A percentile compares a stretch with the other conserved stretches of the same genome.
phyloP scores from a whole-genome alignment of 2,888 invertebrate species.

The Meandrusa payeni region DNA sequence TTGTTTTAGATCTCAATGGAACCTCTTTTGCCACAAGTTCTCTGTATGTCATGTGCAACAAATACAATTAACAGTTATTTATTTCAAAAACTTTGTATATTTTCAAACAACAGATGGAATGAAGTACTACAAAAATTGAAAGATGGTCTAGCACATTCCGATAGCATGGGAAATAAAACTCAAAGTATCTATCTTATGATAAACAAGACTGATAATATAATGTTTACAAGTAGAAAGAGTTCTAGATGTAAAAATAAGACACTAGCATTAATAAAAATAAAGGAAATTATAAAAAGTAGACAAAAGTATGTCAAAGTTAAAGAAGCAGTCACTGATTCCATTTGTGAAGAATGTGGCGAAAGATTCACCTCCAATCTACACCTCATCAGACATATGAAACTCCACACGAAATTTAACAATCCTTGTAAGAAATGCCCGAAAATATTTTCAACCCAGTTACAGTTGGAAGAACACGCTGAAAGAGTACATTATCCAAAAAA shows the following conservation, averaged over 20 bases:
- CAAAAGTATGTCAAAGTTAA: slow-evolving; percentile 38
- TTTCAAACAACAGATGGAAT: slow-evolving; percentile 50
- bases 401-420: slow-evolving; percentile 40
- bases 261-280: slow-evolving; percentile 44
- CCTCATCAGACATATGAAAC: slow-evolving; percentile 45
- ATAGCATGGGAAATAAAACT: slow-evolving; percentile 35
- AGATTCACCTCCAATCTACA: slow-evolving; percentile 38
- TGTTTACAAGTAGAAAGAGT: slow-evolving; percentile 48
- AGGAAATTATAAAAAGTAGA: slow-evolving; percentile 42
- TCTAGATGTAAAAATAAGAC: slow-evolving; percentile 38
- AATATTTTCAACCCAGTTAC: slow-evolving; percentile 40
- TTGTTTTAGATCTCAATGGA: slow-evolving; percentile 49
- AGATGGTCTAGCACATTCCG: slow-evolving; percentile 38
- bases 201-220: slow-evolving; percentile 40
- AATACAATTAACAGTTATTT: slow-evolving; percentile 48
- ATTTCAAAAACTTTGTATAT: slow-evolving; percentile 48
- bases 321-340: slow-evolving; percentile 29
- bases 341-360: slow-evolving; percentile 55
- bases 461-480: slow-evolving; percentile 48
- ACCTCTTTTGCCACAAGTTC: slow-evolving; percentile 45
- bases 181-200: slow-evolving; percentile 47
- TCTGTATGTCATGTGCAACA: slow-evolving; percentile 54
- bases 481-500: slow-evolving; percentile 57
- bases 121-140: slow-evolving; percentile 38
- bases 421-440: slow-evolving; percentile 54